phyloP scores from a whole-genome alignment of 35 echinoderm and acorn worm species.

The Apostichopus parvimensis region DNA sequence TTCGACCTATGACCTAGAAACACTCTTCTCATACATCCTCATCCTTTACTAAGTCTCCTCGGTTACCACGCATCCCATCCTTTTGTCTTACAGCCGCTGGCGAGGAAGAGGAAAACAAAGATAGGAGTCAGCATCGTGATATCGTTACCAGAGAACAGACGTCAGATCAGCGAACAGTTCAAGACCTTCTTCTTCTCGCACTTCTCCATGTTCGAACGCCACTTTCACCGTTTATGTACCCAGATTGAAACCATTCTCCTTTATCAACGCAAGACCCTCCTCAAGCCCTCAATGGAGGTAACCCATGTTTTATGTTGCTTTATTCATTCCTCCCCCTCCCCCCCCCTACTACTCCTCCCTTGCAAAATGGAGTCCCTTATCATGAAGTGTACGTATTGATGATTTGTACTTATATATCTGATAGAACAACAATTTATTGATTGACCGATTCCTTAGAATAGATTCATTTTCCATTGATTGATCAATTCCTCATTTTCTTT shows the following conservation, averaged over 20 bases:
- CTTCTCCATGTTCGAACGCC: slow-evolving; percentile 86
- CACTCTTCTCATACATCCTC: no score
- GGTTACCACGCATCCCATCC: no score
- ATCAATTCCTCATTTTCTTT: background rate
- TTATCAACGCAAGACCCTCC: slow-evolving; percentile 63
- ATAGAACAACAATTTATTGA: no score
- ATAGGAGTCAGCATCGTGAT: slow-evolving; percentile 87
- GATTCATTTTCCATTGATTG: no score
- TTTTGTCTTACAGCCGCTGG: background rate
- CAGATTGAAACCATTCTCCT: slow-evolving; percentile 75
- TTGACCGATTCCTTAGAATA: background rate
- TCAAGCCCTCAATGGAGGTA: slow-evolving; percentile 80
- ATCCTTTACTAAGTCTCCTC: no score
- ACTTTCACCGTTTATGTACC: slow-evolving; percentile 67
- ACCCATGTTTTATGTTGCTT: background rate
- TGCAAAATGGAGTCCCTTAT: no score
- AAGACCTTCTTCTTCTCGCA: slow-evolving; percentile 97
- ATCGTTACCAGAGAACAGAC: slow-evolving; percentile 57
- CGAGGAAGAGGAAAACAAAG: slow-evolving; percentile 81
- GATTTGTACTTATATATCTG: no score
- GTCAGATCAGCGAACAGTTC: slow-evolving; percentile 62
- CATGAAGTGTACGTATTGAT: no score
- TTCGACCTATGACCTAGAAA: no score
- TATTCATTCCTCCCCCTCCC: no score
- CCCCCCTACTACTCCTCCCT: no score